Evolutionary conservation across 2,888 invertebrate genomes (phyloP).

Genomic region (Melipona beecheii): DNA sequence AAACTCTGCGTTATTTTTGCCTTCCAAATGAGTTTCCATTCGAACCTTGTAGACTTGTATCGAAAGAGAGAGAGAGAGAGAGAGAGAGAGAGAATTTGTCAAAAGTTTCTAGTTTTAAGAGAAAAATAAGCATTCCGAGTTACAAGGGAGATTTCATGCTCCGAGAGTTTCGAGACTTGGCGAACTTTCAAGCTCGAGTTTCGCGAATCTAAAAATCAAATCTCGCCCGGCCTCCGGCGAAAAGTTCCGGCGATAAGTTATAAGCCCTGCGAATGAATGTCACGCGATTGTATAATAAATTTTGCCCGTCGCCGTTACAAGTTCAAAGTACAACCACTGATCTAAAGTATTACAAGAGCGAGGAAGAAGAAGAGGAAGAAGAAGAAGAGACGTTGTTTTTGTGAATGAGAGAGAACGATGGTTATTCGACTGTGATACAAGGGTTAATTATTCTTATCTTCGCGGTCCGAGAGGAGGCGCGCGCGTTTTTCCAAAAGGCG

Average conservation of each 20-base stretch:
- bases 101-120: neutral
- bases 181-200: neutral
- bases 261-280: slow-evolving; percentile 3
- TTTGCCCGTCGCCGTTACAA: neutral
- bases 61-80: neutral
- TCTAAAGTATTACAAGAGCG: neutral
- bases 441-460: slow-evolving; percentile 62
- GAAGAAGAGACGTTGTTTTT: neutral
- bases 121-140: neutral
- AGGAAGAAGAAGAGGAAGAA: neutral
- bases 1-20: neutral
- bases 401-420: slow-evolving; percentile 33
- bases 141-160: slow-evolving; percentile 1
- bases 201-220: neutral
- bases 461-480: slow-evolving; percentile 38
- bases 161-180: neutral
- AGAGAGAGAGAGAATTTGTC: neutral
- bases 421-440: slow-evolving; percentile 71
- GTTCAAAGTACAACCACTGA: neutral
- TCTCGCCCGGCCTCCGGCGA: neutral
- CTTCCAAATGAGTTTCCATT: neutral
- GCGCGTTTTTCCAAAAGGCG: slow-evolving; percentile 53
- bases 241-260: neutral
- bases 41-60: neutral
- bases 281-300: slow-evolving; percentile 14